Base-by-base conservation (phyloP, 2,797 vertebrate genomes). In the Taeniopygia guttata region DNA sequence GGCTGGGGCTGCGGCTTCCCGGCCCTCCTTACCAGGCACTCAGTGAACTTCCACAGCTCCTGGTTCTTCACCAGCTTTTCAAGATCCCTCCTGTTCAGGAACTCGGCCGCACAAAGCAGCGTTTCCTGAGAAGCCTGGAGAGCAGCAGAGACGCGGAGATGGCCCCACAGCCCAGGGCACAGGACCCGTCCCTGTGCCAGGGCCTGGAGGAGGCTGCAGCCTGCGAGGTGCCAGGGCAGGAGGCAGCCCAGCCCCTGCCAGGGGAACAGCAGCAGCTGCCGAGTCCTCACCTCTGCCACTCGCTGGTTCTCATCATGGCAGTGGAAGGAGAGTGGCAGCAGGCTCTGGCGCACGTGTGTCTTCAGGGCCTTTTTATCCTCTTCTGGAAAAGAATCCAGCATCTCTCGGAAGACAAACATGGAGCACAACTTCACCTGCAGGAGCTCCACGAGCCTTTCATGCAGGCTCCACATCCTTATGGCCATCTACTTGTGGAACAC, bases 201-300 rank as follows among this genome's bases (percentile, higher is more conserved):
- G 14, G 27, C 22, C 22, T 4, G 34, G 14, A 67, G 29, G 29
- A 17, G 11, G 11, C 62, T 67, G 62, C 17, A 40, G 34, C 29
- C 63, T 0, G 0, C 0, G 1, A 60, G 29, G 29, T 5, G 0
- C 36, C 29, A 23, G 21, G 7, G 40, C 42, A 45, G 60, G 60
- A n/a, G 40, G 21, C 60, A 63, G 60, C 29, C 1, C 5, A 63
- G 60, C 23, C 32, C 13, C 10, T 75, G 6, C 11, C 36, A 16
- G 10, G 11, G 30, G 14, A 21, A 21, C 11, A n/a, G 17, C 56
- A 13, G 29, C 40, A n/a, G 22, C 14, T 14, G 18, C 13, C 1
- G 1, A 19, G 19, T 15, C 34, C 40, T 68, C 36, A 42, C 77
- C 34, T 42, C 2, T 23, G 19, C 54, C 63, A 80, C 34, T 1